These are phyloP conservation scores for Parnassius glacialis DNA, from an alignment of 2,888 invertebrate species.

Conservation along the genomic window DNA sequence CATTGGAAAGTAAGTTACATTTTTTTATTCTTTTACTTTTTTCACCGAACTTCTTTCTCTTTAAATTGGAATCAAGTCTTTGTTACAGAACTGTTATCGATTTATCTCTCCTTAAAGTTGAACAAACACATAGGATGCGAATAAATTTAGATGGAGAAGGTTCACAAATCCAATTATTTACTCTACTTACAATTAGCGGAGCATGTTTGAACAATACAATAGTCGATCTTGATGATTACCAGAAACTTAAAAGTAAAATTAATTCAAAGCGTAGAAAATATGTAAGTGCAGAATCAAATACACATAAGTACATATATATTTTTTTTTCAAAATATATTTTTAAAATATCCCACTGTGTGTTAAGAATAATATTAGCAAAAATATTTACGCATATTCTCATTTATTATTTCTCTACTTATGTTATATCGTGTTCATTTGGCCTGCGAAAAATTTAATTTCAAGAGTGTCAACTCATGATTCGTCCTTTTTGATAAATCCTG, in stretches of 20 bases:
- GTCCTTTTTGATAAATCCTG: no score
- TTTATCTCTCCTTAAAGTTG: slow-evolving; percentile 88
- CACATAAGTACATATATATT: no score
- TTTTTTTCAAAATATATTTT: no score
- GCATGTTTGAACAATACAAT: slow-evolving; percentile 92
- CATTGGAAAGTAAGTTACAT: slow-evolving; percentile 76
- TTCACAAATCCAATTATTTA: slow-evolving; percentile 83
- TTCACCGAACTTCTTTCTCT: no score
- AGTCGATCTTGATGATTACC: slow-evolving; percentile 89
- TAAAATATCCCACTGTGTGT: no score
- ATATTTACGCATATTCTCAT: no score
- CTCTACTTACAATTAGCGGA: slow-evolving; percentile 95
- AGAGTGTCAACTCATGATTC: no score
- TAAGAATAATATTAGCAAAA: no score
- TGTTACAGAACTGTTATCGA: slow-evolving; percentile 84
- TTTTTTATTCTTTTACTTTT: neutral
- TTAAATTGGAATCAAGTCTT: no score
- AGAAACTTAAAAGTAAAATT: slow-evolving; percentile 84
- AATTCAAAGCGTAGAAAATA: slow-evolving; percentile 79
- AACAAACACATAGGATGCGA: slow-evolving; percentile 93
- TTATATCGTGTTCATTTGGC: no score
- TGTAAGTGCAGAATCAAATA: slow-evolving; percentile 72
- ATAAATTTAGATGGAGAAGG: slow-evolving; percentile 91
- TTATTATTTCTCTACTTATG: no score
- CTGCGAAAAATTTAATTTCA: no score